A percentile compares a stretch with the other conserved stretches of the same genome.
Evolutionary conservation across 2,888 invertebrate species (phyloP).

Genomic region (Phyllotreta striolata): DNA sequence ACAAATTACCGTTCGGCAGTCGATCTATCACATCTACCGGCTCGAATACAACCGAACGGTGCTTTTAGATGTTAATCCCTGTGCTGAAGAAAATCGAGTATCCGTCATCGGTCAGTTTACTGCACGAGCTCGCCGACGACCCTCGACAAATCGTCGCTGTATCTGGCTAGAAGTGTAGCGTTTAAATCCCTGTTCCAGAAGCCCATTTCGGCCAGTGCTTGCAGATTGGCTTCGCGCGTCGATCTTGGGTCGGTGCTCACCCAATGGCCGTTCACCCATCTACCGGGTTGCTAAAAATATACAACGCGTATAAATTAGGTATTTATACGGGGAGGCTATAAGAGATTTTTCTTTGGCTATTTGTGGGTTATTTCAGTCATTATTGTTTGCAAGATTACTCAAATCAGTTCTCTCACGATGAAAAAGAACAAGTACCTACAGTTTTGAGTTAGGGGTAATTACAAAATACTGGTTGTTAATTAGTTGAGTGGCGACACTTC

Average conservation of each 20-base stretch:
- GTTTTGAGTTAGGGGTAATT: too few relatives aligned
- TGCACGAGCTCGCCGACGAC: constrained; percentile 59
- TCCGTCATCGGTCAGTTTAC: constrained; percentile 34
- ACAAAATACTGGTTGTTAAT: too few relatives aligned
- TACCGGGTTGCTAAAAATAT: constrained; percentile 47
- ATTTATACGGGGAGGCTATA: neutral
- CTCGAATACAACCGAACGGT: too few relatives aligned
- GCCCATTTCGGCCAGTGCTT: constrained; percentile 60
- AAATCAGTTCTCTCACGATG: too few relatives aligned
- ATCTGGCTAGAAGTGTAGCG: constrained; percentile 58
- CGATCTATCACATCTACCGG: too few relatives aligned
- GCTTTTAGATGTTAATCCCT: too few relatives aligned
- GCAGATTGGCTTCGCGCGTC: constrained; percentile 54
- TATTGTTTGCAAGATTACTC: too few relatives aligned
- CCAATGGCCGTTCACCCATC: constrained; percentile 57
- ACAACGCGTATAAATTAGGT: neutral
- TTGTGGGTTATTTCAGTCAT: too few relatives aligned
- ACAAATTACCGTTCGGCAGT: too few relatives aligned
- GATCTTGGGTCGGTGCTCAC: constrained; percentile 50
- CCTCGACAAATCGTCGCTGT: constrained; percentile 58
- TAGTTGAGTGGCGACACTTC: too few relatives aligned
- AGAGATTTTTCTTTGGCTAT: too few relatives aligned
- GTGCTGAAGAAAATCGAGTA: neutral
- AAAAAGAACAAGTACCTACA: too few relatives aligned
- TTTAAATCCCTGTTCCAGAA: constrained; percentile 59